Evolutionary conservation across 2,888 invertebrate genomes (phyloP).

Genomic region (Muschampia plurimacula): DNA sequence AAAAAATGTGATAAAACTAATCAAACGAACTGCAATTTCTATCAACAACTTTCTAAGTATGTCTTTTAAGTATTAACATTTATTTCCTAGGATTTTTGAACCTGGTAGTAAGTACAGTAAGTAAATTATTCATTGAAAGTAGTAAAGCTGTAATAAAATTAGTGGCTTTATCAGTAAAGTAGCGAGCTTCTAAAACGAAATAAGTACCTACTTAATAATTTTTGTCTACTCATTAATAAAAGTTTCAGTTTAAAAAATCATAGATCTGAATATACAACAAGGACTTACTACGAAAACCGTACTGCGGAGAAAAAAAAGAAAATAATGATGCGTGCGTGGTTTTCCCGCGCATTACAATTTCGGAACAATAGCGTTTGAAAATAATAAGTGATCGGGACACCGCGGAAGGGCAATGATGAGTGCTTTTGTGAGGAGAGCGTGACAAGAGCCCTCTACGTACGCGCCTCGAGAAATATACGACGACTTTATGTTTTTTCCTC

Average conservation of each 20-base stretch:
- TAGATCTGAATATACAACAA: constrained; percentile 6
- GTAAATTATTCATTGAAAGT: no score
- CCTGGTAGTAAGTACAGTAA: no score
- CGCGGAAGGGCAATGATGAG: constrained; percentile 60
- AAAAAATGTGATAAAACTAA: no score
- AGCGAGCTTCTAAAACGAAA: no score
- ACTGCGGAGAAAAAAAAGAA: constrained; percentile 25
- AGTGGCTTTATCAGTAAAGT: no score
- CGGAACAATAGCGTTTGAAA: constrained; percentile 64
- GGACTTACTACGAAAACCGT: constrained; percentile 22
- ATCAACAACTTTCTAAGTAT: no score
- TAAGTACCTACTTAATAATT: no score
- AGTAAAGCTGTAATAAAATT: no score
- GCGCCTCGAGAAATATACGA: constrained; percentile 57
- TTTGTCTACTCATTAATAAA: no score
- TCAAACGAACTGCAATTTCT: no score
- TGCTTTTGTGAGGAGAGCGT: constrained; percentile 63
- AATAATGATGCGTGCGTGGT: constrained; percentile 49
- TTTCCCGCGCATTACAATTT: constrained; percentile 54
- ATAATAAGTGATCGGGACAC: constrained; percentile 66
- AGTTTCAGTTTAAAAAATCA: background rate
- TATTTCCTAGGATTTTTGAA: no score
- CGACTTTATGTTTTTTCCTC: constrained; percentile 29
- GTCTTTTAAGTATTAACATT: no score
- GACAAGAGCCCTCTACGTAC: constrained; percentile 58